Base-by-base conservation (phyloP, 2,797 vertebrate species). In the Macropus fuliginosus region DNA sequence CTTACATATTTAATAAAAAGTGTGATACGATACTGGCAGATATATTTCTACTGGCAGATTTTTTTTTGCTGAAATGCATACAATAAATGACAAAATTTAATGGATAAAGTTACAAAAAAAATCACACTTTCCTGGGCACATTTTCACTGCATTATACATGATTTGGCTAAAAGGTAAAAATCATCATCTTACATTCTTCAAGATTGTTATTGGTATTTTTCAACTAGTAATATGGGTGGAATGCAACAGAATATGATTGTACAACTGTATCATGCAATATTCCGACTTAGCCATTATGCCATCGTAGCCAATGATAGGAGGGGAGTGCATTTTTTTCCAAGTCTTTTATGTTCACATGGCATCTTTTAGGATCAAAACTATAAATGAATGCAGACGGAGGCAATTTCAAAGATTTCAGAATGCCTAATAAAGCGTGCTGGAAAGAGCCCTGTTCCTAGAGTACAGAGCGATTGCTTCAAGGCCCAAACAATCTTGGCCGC, bases 231-330 rank as follows among this genome's bases (percentile, higher is more conserved):
- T 95, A 97, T 27, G 74, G 46, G 46, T 46, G 97, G 98, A 98
- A 98, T 98, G 98, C 97, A 97, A 95, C 92, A 97, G 98, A 98
- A 98, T 94, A 0, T 93, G 96, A 98, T 96, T 94, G 46, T 96
- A 92, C 95, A 97, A 96, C 92, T 94, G 87, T 97, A 93, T 91
- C 97, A 96, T 98, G 98, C 98, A 98, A 91, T 94, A 81, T 91
- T 96, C 96, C 98, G 96, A 96, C 94, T 97, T 98, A 91, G 93
- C 95, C 92, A 94, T 31, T 59, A 95, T 92, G 94, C 94, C 96
- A 95, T 94, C 96, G 94, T 94, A 97, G 96, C 90, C 96, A 97
- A 1, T 91, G 91, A 94, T 40, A 57, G 27, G 55, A 97, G n/a
- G 54, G 92, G 93, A 95, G 94, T 66, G 95, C 52, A 93, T 52